Percentiles rank a stretch among this genome's conserved stretches.
These are phyloP conservation scores for Sylvia atricapilla DNA, from an alignment of 2,113 vertebrate genomes.

Conservation along the genomic window DNA sequence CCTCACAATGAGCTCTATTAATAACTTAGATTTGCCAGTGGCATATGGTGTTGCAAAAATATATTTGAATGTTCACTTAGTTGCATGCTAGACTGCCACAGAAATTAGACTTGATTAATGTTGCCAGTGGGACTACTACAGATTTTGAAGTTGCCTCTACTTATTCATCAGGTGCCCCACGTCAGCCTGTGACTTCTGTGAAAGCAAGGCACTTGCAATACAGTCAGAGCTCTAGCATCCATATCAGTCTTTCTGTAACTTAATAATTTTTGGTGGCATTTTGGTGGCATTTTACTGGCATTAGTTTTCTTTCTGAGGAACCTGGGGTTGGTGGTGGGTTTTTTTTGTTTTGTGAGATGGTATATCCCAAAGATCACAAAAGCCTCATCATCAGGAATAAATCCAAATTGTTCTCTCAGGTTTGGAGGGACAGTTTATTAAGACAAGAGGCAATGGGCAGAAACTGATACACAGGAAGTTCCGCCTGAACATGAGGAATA, in stretches of 20 bases:
- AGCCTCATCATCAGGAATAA: background rate
- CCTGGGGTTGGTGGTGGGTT: rapidly evolving
- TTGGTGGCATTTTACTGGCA: background rate
- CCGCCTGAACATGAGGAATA: background rate
- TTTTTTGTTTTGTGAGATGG: background rate
- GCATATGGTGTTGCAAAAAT: slow-evolving; percentile 39
- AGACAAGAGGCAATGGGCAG: background rate
- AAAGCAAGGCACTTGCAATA: background rate
- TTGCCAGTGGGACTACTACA: background rate
- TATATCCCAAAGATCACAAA: background rate
- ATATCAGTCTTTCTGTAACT: background rate
- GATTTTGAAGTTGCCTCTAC: background rate
- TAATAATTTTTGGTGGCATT: background rate
- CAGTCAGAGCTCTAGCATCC: background rate
- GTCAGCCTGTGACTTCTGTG: background rate
- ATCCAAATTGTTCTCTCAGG: background rate
- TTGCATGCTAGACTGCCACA: background rate
- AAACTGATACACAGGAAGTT: background rate
- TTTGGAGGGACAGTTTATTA: background rate
- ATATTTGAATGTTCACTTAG: slow-evolving; percentile 27
- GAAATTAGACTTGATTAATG: slow-evolving; percentile 29
- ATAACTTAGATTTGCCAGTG: background rate
- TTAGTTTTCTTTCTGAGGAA: background rate
- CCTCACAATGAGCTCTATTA: slow-evolving; percentile 33
- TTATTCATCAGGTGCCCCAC: background rate